These are phyloP conservation scores for Phainopepla nitens DNA, from an alignment of 2,113 vertebrate genomes.

Conservation along the genomic window DNA sequence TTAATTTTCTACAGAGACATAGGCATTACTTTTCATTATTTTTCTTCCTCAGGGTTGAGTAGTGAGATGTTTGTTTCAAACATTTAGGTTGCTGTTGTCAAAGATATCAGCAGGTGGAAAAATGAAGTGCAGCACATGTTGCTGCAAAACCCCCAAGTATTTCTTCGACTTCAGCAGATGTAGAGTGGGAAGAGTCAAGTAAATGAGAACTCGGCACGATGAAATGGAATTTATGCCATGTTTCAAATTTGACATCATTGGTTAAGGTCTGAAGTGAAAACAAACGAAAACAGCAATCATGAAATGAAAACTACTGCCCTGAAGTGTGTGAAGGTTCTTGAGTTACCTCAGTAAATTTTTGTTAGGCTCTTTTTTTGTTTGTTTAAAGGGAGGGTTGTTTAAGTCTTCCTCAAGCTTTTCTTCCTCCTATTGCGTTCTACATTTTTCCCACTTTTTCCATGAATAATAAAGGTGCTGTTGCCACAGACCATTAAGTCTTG, in stretches of 20 bases:
- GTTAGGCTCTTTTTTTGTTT: neutral
- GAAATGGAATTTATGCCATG: constrained; percentile 32
- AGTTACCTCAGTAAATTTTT: neutral
- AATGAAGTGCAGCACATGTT: constrained; percentile 18
- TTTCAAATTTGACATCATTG: constrained; percentile 28
- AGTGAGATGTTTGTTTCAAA: constrained; percentile 6
- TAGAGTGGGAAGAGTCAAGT: constrained; percentile 59
- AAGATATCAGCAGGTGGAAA: constrained; percentile 30
- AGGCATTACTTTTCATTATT: neutral
- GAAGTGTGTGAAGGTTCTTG: neutral
- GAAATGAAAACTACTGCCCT: neutral
- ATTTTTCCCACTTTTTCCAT: neutral
- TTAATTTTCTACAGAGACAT: neutral
- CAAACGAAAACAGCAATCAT: neutral
- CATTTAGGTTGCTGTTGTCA: neutral
- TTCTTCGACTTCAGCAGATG: constrained; percentile 33
- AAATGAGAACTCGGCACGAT: constrained; percentile 14
- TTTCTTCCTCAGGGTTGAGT: neutral
- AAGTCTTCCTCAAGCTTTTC: neutral
- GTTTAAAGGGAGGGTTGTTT: neutral
- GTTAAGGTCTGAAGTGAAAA: constrained; percentile 25
- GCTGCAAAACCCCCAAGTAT: neutral
- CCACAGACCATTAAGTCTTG: neutral
- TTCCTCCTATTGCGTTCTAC: neutral
- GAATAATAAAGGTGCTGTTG: neutral